phyloP scores from a whole-genome alignment of 1,140 invertebrate genomes.

The Dendroctonus valens region DNA sequence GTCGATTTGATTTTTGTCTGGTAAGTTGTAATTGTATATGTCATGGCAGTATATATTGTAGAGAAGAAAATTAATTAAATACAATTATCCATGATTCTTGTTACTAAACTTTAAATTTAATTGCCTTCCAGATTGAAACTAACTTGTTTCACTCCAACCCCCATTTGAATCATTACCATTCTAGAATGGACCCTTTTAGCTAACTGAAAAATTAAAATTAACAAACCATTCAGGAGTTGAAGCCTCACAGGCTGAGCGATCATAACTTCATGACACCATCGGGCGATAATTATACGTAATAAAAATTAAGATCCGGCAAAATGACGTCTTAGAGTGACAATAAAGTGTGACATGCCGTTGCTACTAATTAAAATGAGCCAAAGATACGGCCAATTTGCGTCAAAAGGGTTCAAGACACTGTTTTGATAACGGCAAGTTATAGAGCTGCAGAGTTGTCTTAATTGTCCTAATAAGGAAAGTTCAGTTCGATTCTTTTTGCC shows the following conservation, averaged over 20 bases:
- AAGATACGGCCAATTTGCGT: conserved; percentile 34
- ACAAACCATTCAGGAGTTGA: conserved; percentile 21
- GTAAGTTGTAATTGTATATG: no score
- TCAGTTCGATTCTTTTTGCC: conserved; percentile 13
- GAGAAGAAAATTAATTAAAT: no score
- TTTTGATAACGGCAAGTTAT: conserved; percentile 26
- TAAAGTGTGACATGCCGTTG: conserved; percentile 32
- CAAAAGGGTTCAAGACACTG: conserved; percentile 30
- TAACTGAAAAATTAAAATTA: conserved; percentile 25
- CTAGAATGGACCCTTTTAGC: no score
- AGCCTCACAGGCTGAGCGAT: conserved; percentile 22
- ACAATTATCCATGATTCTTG: no score
- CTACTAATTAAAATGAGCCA: conserved; percentile 33
- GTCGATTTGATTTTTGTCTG: no score
- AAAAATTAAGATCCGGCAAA: conserved; percentile 34
- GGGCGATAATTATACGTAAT: conserved; percentile 34
- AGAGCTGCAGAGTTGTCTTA: conserved; percentile 23
- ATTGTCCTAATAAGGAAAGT: conserved; percentile 28
- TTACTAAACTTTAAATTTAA: no score
- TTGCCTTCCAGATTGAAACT: no score
- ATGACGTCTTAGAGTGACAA: conserved; percentile 35
- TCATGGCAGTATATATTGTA: no score
- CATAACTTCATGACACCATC: conserved; percentile 31
- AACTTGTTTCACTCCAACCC: no score
- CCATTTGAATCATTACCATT: no score